Evolutionary conservation across 2,888 invertebrate genomes (phyloP), one percentile per base, ranked within the genome.

Genomic region (Rhorus exstirpatorius): DNA sequence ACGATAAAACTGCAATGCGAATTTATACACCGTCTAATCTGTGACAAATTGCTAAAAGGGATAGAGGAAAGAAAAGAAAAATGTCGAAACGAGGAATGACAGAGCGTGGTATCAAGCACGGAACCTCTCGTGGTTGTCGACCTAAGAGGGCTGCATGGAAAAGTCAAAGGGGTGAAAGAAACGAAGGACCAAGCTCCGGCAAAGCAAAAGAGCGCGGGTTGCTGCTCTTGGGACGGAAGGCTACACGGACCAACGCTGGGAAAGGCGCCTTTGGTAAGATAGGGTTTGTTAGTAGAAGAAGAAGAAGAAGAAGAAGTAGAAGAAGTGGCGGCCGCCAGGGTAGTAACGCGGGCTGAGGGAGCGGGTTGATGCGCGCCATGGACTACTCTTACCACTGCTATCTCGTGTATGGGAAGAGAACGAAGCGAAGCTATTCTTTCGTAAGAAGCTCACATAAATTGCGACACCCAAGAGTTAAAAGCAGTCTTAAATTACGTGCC

Each of bases 401-500:
- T 83, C 84, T 76, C 83, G 78, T 84, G 83, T 87, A 88, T 31
- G 86, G 86, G 85, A 87, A 86, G 55, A 55, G 49, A 89, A 90
- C 90, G 72, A 72, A 82, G 81, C 71, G 79, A 71, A 76, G 90
- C 92, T 91, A 92, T 93, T 92, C 92, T 93, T 93, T 92, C 92
- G 90, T 92, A 93, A 93, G 92, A 91, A 92, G 91, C 92, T 91
- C 92, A 92, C 93, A 93, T 93, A 93, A 93, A 93, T 93, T 92
- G 93, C 91, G 91, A 93, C 92, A 92, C 91, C 92, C 91, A 91
- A 90, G 93, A 92, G 92, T 93, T 93, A 93, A 93, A 93, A 93
- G 93, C 92, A 93, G 92, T 92, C 93, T 93, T 93, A 93, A 93
- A 93, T 93, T 92, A 93, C 93, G 91, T 90, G 87, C 90, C 90